Base-by-base conservation (phyloP, 2,888 invertebrate genomes). In the Rhimphoctona megacephalus region DNA sequence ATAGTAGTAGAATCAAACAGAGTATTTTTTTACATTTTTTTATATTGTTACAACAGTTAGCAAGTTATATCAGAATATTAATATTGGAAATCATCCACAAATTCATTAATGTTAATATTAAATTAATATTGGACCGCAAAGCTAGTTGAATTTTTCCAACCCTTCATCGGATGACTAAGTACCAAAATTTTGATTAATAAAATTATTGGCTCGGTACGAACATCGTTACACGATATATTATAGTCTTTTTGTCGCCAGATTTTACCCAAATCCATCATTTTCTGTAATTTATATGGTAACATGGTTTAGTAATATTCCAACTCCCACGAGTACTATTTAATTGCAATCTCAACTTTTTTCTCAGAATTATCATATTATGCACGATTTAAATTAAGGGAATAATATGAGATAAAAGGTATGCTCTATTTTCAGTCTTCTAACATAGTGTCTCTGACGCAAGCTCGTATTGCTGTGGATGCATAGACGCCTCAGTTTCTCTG, bases 351-450 rank as follows among this genome's bases (percentile, higher is more conserved):
- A 30, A 30, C 17, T 61, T 61, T 30, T 30, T 30, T 61, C 8
- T 17, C 14, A 30, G 6, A 17, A 61, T 61, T 61, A 61, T 17
- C 30, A 6, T 61, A 30, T 17, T 61, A 17, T 61, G 61, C 17
- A 17, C 30, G 30, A 61, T 61, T 0, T 5, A 61, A 61, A 61
- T 17, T 30, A 30, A 25, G 22, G n/a, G 39, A 74, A 74, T 74
- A 49, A 36, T 49, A 33, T 30, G 2, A 14, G 22, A 78, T 36
- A 33, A 67, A 78, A 67, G 52, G 30, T 25, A 64, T 64, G 19
- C 52, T 49, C 77, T 66, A 30, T 8, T 78, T 67, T 52, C 36
- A 78, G 52, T 66, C 7, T 52, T 39, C 33, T 25, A 46, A 67
- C 36, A 52, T n/a, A 67, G 49, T 33, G 46, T 78, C 14, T 25